Conservation (phyloP, 1,140 invertebrate genomes). For the Melipona quadrifasciata region DNA sequence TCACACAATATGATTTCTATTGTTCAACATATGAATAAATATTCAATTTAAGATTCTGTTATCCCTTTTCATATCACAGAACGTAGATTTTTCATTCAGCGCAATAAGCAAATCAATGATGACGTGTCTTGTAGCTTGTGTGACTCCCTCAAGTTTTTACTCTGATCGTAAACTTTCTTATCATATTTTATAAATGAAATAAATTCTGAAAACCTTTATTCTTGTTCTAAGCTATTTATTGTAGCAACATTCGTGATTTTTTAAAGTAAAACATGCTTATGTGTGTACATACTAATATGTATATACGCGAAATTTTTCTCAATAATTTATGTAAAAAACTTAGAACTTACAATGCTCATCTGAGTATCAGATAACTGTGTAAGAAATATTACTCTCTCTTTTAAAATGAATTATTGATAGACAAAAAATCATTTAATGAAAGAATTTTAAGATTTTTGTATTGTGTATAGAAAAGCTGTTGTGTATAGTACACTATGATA, state of each 20-base stretch:
- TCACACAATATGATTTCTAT: background rate
- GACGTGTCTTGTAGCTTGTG: constrained; percentile 6
- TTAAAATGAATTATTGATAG: background rate
- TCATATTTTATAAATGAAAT: background rate
- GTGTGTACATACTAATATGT: no score
- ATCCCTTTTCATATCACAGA: background rate
- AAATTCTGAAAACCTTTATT: background rate
- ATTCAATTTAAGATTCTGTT: background rate
- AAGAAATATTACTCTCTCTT: background rate
- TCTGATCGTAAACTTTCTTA: background rate
- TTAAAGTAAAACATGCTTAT: background rate
- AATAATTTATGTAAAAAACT: background rate
- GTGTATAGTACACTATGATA: background rate
- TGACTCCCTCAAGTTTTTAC: background rate
- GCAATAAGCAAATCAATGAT: constrained; percentile 3
- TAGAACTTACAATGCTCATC: background rate
- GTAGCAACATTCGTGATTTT: no score
- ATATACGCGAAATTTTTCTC: background rate
- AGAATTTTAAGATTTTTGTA: background rate
- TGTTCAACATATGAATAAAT: background rate
- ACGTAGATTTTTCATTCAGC: background rate
- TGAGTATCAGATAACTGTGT: background rate
- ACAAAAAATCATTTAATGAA: background rate
- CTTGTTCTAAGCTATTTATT: background rate
- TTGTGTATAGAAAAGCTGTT: background rate